Conservation (phyloP, 2,888 invertebrate genomes). For the Plagiodera versicolora region DNA sequence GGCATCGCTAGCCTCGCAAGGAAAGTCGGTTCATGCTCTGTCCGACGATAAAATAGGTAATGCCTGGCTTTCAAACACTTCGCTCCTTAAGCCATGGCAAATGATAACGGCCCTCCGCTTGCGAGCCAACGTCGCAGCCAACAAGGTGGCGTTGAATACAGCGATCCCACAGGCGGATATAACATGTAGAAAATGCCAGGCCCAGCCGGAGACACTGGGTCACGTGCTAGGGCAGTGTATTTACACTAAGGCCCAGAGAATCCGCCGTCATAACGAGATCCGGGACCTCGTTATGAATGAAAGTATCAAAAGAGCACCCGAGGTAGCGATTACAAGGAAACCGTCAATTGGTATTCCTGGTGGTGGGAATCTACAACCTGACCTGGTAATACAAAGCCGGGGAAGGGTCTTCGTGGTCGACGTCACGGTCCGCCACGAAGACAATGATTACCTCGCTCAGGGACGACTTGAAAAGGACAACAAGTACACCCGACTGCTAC, state of each 20-base stretch:
- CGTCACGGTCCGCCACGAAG: slow-evolving; percentile 37
- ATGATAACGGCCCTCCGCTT: slow-evolving; percentile 39
- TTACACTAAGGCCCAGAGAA: slow-evolving; percentile 34
- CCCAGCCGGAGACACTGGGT: slow-evolving; percentile 37
- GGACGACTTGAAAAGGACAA: too few relatives aligned
- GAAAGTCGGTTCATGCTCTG: slow-evolving; percentile 18
- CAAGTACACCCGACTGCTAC: too few relatives aligned
- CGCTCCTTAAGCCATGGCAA: slow-evolving; percentile 34
- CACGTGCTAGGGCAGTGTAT: slow-evolving; percentile 36
- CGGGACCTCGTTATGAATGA: slow-evolving; percentile 29
- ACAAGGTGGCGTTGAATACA: slow-evolving; percentile 34
- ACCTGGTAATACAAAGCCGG: slow-evolving; percentile 36
- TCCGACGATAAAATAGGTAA: slow-evolving; percentile 36
- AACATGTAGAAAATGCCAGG: slow-evolving; percentile 38
- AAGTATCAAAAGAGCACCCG: slow-evolving; percentile 16
- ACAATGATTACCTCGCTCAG: too few relatives aligned
- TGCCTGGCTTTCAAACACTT: slow-evolving; percentile 33
- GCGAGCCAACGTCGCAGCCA: slow-evolving; percentile 37
- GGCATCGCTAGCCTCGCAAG: too few relatives aligned
- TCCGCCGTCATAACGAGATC: slow-evolving; percentile 35
- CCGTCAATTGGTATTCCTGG: slow-evolving; percentile 16
- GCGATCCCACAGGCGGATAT: slow-evolving; percentile 35
- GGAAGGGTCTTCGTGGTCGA: slow-evolving; percentile 40
- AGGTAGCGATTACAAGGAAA: not conserved
- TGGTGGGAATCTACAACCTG: slow-evolving; percentile 37